Evolutionary conservation across 2,888 invertebrate genomes (phyloP), one percentile per base, ranked within the genome.

Genomic region (Eupithecia abbreviata): DNA sequence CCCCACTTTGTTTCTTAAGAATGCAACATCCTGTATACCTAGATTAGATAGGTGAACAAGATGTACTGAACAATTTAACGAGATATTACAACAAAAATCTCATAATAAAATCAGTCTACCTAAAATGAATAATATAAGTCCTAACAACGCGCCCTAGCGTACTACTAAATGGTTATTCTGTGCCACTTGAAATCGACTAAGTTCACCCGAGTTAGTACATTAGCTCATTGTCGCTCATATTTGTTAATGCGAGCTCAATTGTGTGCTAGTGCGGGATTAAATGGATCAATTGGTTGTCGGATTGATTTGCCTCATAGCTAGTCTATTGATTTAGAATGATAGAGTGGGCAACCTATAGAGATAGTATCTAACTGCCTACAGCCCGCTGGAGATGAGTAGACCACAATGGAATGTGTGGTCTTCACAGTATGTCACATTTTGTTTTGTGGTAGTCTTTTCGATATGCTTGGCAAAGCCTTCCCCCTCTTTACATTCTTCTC

Each of bases 181-280:
- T 30, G 67, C 67, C n/a, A 43, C 67, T 41, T 67, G n/a, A 67
- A 67, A 55, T 55, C n/a, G 9, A 18, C 45, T 45, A n/a, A 68
- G 18, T n/a, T 45, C 43, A n/a, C 43, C n/a, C 67, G 7, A 67
- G 43, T 43, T 68, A 45, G 45, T n/a, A 68, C 45, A 68, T 68
- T 68, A 68, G 67, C 43, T 68, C 45, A 68, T 68, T 68, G 67
- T n/a, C n/a, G 67, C 45, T n/a, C 13, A 66, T 68, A 45, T 68
- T 68, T 49, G 42, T 12, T n/a, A 55, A 71, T 51, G 47, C 41
- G 9, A 51, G 58, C 41, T n/a, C 42, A 51, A 71, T 51, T 51
- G 58, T 71, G 45, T 62, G 12, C 62, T 30, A 71, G 41, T 51
- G 18, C 55, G 9, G 13, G 47, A 51, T 41, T 55, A 71, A 71